These are phyloP conservation scores for Harpagifer antarcticus DNA, from an alignment of 2,797 vertebrate species.

Conservation along the genomic window DNA sequence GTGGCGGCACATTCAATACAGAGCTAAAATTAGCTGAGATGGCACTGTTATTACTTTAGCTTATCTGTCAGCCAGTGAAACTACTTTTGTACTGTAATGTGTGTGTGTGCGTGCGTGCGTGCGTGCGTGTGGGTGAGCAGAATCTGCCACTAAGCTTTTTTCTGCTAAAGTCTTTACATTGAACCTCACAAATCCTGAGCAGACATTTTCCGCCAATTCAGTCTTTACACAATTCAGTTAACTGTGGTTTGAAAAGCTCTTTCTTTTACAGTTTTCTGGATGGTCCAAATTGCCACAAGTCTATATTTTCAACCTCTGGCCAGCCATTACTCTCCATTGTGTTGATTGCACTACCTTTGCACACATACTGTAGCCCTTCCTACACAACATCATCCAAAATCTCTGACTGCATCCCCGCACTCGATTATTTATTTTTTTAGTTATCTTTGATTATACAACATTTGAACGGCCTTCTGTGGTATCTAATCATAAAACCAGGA, in stretches of 20 bases:
- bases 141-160: slow-evolving; percentile 64
- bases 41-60: slow-evolving; percentile 83
- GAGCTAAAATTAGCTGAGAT: slow-evolving; percentile 85
- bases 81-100: slow-evolving; percentile 65
- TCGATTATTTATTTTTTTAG: too few species aligned
- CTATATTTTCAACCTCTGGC: slow-evolving; percentile 11
- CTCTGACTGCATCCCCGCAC: neutral
- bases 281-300: slow-evolving; percentile 5
- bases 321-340: neutral
- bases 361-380: neutral
- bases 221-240: slow-evolving; percentile 59
- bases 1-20: slow-evolving; percentile 77
- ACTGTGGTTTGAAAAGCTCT: slow-evolving; percentile 31
- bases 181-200: slow-evolving; percentile 63
- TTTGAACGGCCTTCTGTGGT: neutral
- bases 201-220: slow-evolving; percentile 63
- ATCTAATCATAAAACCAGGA: slow-evolving; percentile 30
- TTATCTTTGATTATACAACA: too few species aligned
- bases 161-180: slow-evolving; percentile 57
- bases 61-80: slow-evolving; percentile 79
- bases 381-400: neutral
- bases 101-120: slow-evolving; percentile 18
- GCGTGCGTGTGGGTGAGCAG: slow-evolving; percentile 38
- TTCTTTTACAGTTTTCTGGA: slow-evolving; percentile 5
- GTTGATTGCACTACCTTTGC: neutral